These are phyloP conservation scores for Drosophila prostipennis DNA, from an alignment of 2,888 invertebrate genomes.

Conservation along the genomic window DNA sequence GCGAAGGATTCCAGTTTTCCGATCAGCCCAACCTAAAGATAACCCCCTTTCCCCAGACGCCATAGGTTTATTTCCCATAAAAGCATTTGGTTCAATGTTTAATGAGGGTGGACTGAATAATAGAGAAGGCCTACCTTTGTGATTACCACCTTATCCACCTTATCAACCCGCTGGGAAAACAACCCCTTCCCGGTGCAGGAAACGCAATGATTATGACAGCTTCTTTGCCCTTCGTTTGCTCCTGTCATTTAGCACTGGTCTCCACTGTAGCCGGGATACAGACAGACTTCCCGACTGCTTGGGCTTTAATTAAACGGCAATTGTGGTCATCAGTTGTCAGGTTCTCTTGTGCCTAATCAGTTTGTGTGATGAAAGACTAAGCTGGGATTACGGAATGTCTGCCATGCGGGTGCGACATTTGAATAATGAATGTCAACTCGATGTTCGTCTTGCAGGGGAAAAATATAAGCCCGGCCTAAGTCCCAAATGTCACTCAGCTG, in stretches of 20 bases:
- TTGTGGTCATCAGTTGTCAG: conserved; percentile 45
- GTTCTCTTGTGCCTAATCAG: conserved; percentile 41
- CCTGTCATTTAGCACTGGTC: conserved; percentile 18
- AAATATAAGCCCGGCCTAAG: conserved; percentile 56
- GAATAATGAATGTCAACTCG: conserved; percentile 60
- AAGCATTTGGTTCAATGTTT: conserved; percentile 49
- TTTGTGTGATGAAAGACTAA: conserved; percentile 52
- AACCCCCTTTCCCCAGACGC: not conserved
- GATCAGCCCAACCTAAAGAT: conserved; percentile 11
- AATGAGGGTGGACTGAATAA: conserved; percentile 51
- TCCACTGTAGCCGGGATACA: conserved; percentile 26
- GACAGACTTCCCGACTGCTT: conserved; percentile 16
- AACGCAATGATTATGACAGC: conserved; percentile 43
- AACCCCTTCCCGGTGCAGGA: not conserved
- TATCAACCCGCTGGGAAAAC: conserved; percentile 8
- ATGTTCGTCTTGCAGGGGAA: conserved; percentile 38
- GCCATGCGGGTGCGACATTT: conserved; percentile 53
- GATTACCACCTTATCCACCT: conserved; percentile 19
- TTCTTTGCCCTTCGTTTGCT: conserved; percentile 8
- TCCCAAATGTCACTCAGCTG: conserved; percentile 48
- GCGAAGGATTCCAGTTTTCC: not conserved
- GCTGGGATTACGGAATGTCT: conserved; percentile 49
- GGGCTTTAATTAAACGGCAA: conserved; percentile 60
- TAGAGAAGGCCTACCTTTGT: conserved; percentile 32
- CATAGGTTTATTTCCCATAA: conserved; percentile 18